phyloP scores from a whole-genome alignment of 2,888 invertebrate genomes.

The Metellina segmentata region DNA sequence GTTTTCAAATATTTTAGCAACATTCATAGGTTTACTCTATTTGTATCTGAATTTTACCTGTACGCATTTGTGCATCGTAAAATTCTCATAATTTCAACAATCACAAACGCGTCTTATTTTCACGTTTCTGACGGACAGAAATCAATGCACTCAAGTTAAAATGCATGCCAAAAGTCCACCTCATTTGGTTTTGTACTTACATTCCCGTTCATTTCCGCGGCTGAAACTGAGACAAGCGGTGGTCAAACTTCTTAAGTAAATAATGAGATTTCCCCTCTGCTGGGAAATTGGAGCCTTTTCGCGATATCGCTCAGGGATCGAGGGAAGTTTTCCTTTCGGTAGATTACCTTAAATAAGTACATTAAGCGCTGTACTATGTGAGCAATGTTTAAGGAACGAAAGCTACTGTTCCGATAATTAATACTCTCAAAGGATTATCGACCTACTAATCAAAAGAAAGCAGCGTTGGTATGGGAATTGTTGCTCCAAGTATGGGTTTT shows the following conservation, averaged over 20 bases:
- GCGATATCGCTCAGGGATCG: slow-evolving; percentile 23
- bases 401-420: slow-evolving; percentile 36
- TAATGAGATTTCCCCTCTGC: slow-evolving; percentile 29
- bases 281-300: slow-evolving; percentile 32
- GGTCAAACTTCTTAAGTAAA: background rate
- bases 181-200: too few relatives aligned
- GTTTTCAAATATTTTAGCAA: too few relatives aligned
- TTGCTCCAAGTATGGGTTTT: background rate
- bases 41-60: too few relatives aligned
- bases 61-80: too few relatives aligned
- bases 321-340: slow-evolving; percentile 26
- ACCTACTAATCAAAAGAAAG: slow-evolving; percentile 20
- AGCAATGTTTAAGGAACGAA: slow-evolving; percentile 29
- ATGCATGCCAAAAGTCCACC: too few relatives aligned
- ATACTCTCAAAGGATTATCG: slow-evolving; percentile 49
- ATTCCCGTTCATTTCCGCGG: too few relatives aligned
- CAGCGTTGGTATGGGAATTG: background rate
- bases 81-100: too few relatives aligned
- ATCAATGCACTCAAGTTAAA: too few relatives aligned
- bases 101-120: too few relatives aligned
- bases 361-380: slow-evolving; percentile 19
- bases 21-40: too few relatives aligned
- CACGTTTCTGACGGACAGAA: too few relatives aligned
- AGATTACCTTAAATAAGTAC: slow-evolving; percentile 53
- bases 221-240: background rate